Evolutionary conservation across 2,888 invertebrate genomes (phyloP), one percentile per base, ranked within the genome.

Genomic region (Lithophane socia): DNA sequence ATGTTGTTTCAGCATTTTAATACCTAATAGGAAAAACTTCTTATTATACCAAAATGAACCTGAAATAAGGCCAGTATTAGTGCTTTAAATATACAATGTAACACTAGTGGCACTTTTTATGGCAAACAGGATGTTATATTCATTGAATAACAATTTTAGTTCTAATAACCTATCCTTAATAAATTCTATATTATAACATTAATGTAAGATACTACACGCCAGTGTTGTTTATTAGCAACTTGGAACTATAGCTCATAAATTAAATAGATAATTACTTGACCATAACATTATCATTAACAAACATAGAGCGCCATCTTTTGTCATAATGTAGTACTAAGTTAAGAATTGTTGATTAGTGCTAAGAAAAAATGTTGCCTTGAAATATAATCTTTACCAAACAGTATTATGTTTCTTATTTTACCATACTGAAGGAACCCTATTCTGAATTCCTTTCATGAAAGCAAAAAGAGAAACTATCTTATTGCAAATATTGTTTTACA

Each of bases 301-400:
- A 90, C 93, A 84, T 71, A 75, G 80, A 93, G 90, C 93, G 93
- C 94, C 94, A 93, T 93, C 93, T 94, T 89, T 87, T 89, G 80
- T 78, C 75, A 75, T 73, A 82, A 80, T 87, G 80, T 75, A 80
- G 83, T 73, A 92, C 90, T 90, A 87, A 56, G 16, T 74, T 66
- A 79, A 83, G 68, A 69, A 81, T 75, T 86, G 78, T 84, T 87
- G 86, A 86, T 80, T 84, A 78, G 9, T 56, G 10, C 66, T 79
- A 80, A 77, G 74, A 78, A 87, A 88, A 86, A 86, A 81, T 81
- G 72, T 74, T 88, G 84, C 89, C 89, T 90, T 90, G 90, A 87
- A 87, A 84, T 77, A 73, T 73, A 85, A 88, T 90, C 77, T 82
- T 79, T 80, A 61, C 49, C 60, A 76, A 80, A 77, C 73, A 73